Evolutionary conservation across 2,797 vertebrate genomes (phyloP).

Genomic region (Chaetodon trifasciatus): DNA sequence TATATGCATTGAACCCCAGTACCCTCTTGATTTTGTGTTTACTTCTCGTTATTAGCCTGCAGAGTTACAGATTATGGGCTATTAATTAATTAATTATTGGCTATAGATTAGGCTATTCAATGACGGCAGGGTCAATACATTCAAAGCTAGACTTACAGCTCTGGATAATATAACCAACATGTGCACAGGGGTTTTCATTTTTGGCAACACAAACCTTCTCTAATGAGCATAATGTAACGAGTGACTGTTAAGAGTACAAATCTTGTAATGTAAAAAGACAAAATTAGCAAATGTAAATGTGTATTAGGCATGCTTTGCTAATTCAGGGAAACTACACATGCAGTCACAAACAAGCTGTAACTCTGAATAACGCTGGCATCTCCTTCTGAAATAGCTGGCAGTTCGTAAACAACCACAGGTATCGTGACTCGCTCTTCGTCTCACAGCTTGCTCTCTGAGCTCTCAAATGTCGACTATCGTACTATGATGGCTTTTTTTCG

Average conservation of each 20-base stretch:
- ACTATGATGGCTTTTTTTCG: constrained; percentile 23
- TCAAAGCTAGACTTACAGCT: too few species aligned
- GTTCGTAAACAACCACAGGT: constrained; percentile 23
- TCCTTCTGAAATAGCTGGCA: constrained; percentile 12
- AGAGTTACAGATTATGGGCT: too few species aligned
- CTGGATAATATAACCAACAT: too few species aligned
- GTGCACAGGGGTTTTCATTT: too few species aligned
- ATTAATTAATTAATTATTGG: too few species aligned
- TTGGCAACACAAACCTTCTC: too few species aligned
- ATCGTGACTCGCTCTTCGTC: constrained; percentile 21
- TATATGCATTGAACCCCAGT: too few species aligned
- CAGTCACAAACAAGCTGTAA: constrained; percentile 3
- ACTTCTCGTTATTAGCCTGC: too few species aligned
- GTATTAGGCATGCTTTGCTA: neutral
- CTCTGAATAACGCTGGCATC: constrained; percentile 16
- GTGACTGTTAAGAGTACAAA: neutral
- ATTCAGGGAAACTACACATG: neutral
- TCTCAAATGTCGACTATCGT: constrained; percentile 33
- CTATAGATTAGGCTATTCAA: too few species aligned
- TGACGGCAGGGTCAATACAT: too few species aligned
- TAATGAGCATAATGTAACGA: too few species aligned
- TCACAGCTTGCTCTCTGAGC: constrained; percentile 20
- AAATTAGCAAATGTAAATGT: constrained; percentile 6
- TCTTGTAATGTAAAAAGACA: constrained; percentile 4
- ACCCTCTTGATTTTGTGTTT: too few species aligned